Conservation (phyloP, 64 coral and sea anemone species). For the Montipora capricornis region DNA sequence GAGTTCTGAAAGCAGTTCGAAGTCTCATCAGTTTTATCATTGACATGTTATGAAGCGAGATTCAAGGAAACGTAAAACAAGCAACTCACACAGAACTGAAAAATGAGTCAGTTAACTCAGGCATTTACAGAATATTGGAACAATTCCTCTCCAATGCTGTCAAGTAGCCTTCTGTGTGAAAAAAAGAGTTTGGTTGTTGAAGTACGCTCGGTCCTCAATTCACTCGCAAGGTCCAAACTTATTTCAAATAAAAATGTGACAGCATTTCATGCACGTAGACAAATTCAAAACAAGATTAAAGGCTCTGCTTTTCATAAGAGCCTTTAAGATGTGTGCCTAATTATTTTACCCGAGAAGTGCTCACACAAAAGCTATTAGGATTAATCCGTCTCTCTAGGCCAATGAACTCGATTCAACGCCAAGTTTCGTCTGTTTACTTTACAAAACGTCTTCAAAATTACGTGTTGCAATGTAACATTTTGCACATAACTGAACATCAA, state of each 20-base stretch:
- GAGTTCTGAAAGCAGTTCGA: too few species aligned
- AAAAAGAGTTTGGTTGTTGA: too few species aligned
- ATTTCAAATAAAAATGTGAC: conserved; percentile 3
- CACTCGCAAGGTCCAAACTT: background rate
- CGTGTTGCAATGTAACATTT: background rate
- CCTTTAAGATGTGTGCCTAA: background rate
- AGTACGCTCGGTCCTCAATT: too few species aligned
- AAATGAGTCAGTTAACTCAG: too few species aligned
- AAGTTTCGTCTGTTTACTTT: background rate
- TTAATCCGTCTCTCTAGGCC: background rate
- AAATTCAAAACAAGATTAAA: conserved; percentile 46
- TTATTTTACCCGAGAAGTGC: conserved; percentile 8
- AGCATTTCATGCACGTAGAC: background rate
- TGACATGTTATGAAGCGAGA: too few species aligned
- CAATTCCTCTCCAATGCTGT: too few species aligned
- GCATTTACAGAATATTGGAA: too few species aligned
- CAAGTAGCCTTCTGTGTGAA: too few species aligned
- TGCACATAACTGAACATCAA: conserved; percentile 4
- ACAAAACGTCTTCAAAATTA: background rate
- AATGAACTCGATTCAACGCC: background rate
- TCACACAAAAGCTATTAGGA: background rate
- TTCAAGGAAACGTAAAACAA: too few species aligned
- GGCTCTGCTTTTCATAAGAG: background rate
- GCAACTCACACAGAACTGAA: too few species aligned
- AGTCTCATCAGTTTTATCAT: too few species aligned